These are phyloP conservation scores for Cepaea hortensis DNA, from an alignment of 2,888 invertebrate species.

Conservation along the genomic window DNA sequence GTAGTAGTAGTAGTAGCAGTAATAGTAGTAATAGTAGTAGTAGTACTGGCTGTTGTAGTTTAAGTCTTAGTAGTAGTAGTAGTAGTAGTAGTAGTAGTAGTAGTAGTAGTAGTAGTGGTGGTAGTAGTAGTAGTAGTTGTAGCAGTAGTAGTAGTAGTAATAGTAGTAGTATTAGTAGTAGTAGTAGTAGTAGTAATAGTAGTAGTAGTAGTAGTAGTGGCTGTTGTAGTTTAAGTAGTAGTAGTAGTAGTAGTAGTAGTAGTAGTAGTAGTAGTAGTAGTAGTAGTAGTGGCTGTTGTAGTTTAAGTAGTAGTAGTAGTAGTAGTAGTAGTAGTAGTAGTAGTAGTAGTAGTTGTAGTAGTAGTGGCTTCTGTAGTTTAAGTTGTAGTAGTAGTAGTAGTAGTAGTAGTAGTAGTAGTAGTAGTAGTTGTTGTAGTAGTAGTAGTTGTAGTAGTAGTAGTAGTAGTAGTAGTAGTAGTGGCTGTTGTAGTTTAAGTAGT, in stretches of 20 bases:
- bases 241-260: no score
- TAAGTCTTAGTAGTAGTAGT: conserved; percentile 16
- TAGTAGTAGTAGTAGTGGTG: neutral
- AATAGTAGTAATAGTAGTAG: neutral
- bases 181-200: conserved; percentile 9
- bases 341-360: no score
- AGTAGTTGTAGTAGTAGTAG: conserved; percentile 10
- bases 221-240: no score
- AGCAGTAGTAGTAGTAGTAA: no score
- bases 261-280: no score
- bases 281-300: no score
- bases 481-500: no score
- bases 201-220: conserved; percentile 23
- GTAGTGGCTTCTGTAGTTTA: no score
- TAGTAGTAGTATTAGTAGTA: neutral
- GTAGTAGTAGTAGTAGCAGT: no score
- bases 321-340: neutral
- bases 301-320: no score
- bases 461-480: conserved; percentile 23
- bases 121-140: neutral
- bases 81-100: no score
- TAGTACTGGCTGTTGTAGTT: no score
- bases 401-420: neutral
- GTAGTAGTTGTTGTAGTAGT: neutral
- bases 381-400: neutral